Evolutionary conservation across 2,888 invertebrate genomes (phyloP).

Genomic region (Eupithecia centaureata): DNA sequence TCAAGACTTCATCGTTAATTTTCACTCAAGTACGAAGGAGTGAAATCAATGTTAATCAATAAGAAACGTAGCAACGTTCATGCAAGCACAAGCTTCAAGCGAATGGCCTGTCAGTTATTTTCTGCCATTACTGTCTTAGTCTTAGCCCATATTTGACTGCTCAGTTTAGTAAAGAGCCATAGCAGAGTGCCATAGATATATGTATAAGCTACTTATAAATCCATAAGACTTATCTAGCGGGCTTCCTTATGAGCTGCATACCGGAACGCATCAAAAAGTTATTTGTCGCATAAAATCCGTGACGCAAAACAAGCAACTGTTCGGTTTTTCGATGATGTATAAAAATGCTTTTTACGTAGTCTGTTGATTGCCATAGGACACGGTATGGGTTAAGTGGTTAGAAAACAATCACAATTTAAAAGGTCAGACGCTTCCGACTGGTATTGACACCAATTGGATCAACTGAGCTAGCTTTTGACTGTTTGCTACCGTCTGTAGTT

Average conservation of each 20-base stretch:
- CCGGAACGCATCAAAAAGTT: constrained; percentile 67
- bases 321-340: constrained; percentile 57
- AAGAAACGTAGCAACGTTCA: no score
- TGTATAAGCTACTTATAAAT: no score
- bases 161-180: not conserved
- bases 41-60: no score
- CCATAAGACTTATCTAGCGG: constrained; percentile 2
- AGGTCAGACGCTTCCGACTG: no score
- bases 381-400: constrained; percentile 12
- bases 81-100: no score
- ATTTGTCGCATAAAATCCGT: constrained; percentile 70
- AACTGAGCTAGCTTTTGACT: no score
- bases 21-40: no score
- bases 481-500: no score
- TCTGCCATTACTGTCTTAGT: no score
- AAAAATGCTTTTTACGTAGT: constrained; percentile 55
- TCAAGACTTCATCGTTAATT: no score
- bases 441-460: no score
- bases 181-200: not conserved
- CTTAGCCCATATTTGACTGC: not conserved
- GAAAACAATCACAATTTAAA: constrained; percentile 5
- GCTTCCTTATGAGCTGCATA: constrained; percentile 1
- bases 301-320: constrained; percentile 70
- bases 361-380: constrained; percentile 24
- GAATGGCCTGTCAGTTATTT: no score